Conservation (phyloP, 2,888 invertebrate genomes). For the Polietes domitor region DNA sequence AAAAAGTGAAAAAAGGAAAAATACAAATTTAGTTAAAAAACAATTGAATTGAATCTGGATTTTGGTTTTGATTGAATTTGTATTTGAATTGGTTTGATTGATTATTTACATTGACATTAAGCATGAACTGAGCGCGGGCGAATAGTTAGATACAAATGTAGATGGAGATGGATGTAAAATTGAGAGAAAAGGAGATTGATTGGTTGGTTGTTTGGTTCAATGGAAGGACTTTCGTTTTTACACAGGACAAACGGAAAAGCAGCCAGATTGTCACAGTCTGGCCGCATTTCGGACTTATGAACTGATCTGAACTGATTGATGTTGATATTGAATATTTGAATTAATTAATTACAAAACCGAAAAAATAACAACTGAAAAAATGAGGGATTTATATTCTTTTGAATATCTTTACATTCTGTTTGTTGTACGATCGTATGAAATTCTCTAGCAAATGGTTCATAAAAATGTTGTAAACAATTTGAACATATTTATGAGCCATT, state of each 20-base stretch:
- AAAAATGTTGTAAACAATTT: background rate
- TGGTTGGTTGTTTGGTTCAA: too few relatives aligned
- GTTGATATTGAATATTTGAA: background rate
- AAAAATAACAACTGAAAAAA: background rate
- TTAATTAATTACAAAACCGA: background rate
- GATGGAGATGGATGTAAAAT: background rate
- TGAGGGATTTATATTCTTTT: background rate
- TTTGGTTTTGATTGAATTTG: background rate
- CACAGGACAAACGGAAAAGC: too few relatives aligned
- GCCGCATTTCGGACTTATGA: background rate
- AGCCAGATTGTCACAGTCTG: too few relatives aligned
- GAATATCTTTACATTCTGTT: background rate
- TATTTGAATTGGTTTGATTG: conserved; percentile 39
- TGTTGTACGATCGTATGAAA: conserved; percentile 37
- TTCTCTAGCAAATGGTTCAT: conserved; percentile 32
- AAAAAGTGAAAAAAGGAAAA: conserved; percentile 45
- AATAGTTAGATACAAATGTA: conserved; percentile 5
- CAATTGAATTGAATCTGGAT: conserved; percentile 24
- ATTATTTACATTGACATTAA: conserved; percentile 64
- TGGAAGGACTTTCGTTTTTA: too few relatives aligned
- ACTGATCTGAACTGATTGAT: too few relatives aligned
- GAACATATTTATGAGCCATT: conserved; percentile 27
- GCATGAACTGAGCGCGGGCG: conserved; percentile 46
- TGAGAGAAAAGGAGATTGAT: too few relatives aligned
- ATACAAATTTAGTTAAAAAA: conserved; percentile 42